Base-by-base conservation (phyloP, 2,888 invertebrate species). In the Acanthoscelides obtectus region DNA sequence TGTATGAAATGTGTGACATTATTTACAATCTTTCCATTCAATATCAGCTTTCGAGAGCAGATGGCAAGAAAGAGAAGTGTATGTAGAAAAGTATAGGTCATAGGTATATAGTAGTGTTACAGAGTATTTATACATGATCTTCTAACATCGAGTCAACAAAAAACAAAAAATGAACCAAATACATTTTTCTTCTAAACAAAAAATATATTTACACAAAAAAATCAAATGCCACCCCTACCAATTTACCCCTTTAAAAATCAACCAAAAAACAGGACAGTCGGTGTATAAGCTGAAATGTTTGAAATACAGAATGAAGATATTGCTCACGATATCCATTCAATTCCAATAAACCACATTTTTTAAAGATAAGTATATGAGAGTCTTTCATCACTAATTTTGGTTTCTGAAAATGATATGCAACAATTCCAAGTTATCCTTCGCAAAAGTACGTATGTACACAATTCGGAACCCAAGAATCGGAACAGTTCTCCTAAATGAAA, bases 191-290 rank as follows among this genome's bases (percentile, higher is more conserved):
- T 77, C 75, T 65, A 20, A 68, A 70, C 69, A 45, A 70, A 74
- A 76, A 79, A 79, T 75, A 70, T 80, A 80, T 80, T 73, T 79
- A 79, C 79, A 80, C 72, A 79, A 80, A 77, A 69, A 72, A 78
- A 81, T 80, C 79, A 80, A 80, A 77, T 81, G 81, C 81, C 81
- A 81, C 81, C 81, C 81, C 81, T 81, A 80, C 78, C 77, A 76
- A 75, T 65, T 71, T 66, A 12, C 20, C 66, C 20, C 66, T 45
- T 45, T 45, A 45, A 45, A 45, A 45, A 45, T 45, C 45, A 45
- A 45, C 45, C 45, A 6, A 45, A 45, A 12, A 12, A 45, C 17
- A 4, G 17, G 45, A 45, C 8, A 45, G 45, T 45, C 17, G 5
- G 45, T 45, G 45, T 6, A 12, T 45, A 45, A 12, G 45, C 45